Percentiles rank a stretch among this genome's conserved stretches.
These are phyloP conservation scores for Halocynthia aurantium DNA, from an alignment of 23 tunicate genomes.

Conservation along the genomic window DNA sequence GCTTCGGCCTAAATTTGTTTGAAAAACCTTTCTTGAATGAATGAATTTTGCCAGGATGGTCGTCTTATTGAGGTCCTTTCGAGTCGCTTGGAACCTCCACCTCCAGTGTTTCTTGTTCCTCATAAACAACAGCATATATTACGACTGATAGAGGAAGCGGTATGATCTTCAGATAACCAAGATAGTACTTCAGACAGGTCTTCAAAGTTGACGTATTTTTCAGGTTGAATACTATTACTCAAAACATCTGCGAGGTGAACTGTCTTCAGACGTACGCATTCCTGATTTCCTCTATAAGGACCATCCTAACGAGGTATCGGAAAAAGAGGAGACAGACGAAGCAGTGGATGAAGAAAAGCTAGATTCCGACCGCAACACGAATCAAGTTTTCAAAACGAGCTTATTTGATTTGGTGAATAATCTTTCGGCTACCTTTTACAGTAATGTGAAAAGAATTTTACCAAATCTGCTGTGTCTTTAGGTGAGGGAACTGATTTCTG, in stretches of 20 bases:
- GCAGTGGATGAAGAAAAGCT: conserved; percentile 4
- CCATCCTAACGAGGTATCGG: conserved; percentile 2
- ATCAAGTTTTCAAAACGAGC: conserved; percentile 28
- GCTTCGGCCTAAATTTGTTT: too few species aligned
- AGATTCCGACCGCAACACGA: conserved; percentile 12
- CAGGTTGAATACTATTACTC: conserved; percentile 22
- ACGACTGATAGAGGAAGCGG: conserved; percentile 25
- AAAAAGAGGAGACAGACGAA: conserved; percentile 3
- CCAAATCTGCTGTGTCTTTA: neutral
- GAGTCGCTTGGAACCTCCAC: conserved; percentile 3
- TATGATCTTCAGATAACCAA: neutral
- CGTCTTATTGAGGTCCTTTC: conserved; percentile 17
- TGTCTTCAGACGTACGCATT: neutral
- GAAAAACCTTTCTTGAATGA: too few species aligned
- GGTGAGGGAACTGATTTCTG: conserved; percentile 46
- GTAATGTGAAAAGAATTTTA: neutral
- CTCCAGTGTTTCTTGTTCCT: conserved; percentile 15
- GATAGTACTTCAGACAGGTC: neutral
- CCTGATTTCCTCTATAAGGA: conserved; percentile 7
- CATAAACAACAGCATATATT: conserved; percentile 22
- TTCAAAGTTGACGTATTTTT: neutral
- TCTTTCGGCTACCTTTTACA: neutral
- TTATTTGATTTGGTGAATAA: conserved; percentile 33
- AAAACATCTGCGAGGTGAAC: conserved; percentile 10
- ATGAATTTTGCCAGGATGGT: conserved; percentile 11